phyloP scores from a whole-genome alignment of 2,888 invertebrate genomes.

The Dendrolimus houi region DNA sequence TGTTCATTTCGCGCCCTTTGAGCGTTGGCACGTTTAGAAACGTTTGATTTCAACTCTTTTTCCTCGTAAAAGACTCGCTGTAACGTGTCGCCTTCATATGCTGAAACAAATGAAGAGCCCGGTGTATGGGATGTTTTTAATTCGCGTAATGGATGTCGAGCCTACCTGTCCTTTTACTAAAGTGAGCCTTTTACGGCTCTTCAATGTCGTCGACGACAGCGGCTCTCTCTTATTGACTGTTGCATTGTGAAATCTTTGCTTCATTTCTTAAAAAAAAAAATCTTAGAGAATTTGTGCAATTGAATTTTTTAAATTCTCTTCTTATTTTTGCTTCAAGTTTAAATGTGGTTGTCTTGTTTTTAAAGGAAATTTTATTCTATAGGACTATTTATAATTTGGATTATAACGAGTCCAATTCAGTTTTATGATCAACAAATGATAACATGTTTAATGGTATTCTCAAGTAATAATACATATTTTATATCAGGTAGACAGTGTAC shows the following conservation, averaged over 20 bases:
- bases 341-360: too few species aligned
- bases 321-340: too few species aligned
- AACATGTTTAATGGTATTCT: too few species aligned
- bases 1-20: slow-evolving; percentile 64
- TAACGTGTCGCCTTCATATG: slow-evolving; percentile 44
- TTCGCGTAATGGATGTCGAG: slow-evolving; percentile 69
- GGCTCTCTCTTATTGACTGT: slow-evolving; percentile 57
- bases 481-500: too few species aligned
- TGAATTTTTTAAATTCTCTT: too few species aligned
- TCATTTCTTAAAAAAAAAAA: neutral
- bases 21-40: slow-evolving; percentile 46
- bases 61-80: slow-evolving; percentile 33
- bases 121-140: slow-evolving; percentile 61
- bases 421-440: too few species aligned
- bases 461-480: too few species aligned
- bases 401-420: too few species aligned
- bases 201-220: slow-evolving; percentile 32
- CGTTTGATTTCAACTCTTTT: slow-evolving; percentile 65
- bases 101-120: slow-evolving; percentile 56
- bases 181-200: slow-evolving; percentile 56
- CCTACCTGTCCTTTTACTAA: slow-evolving; percentile 54
- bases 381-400: too few species aligned
- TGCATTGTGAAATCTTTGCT: slow-evolving; percentile 61
- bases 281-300: too few species aligned
- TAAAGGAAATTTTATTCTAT: too few species aligned